Percentiles rank a stretch among this genome's conserved stretches.
Conservation (phyloP, 1,140 invertebrate genomes). For the Neodiprion pinetum region DNA sequence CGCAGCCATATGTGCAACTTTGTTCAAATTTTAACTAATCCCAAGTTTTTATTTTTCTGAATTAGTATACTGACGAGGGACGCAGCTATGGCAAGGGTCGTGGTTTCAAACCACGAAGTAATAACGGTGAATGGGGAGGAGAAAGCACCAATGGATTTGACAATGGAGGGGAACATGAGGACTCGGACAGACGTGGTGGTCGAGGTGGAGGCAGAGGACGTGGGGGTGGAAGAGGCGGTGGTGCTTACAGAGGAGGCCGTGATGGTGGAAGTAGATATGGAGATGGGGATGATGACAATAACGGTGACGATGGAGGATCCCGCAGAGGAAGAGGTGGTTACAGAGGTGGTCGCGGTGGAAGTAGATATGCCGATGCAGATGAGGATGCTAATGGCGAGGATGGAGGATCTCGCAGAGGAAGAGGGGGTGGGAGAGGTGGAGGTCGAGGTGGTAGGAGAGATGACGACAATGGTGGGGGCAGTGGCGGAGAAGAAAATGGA, state of each 20-base stretch:
- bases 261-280: slow-evolving; percentile 23
- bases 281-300: slow-evolving; percentile 15
- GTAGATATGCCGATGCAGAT: background rate
- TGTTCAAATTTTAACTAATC: too few relatives aligned
- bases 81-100: slow-evolving; percentile 42
- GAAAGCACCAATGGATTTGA: slow-evolving; percentile 17
- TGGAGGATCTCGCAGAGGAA: background rate
- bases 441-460: slow-evolving; percentile 8
- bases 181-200: slow-evolving; percentile 24
- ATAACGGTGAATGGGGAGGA: slow-evolving; percentile 29
- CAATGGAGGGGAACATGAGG: slow-evolving; percentile 31
- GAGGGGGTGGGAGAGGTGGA: slow-evolving; percentile 1
- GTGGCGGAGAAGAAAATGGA: slow-evolving; percentile 30
- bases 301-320: background rate
- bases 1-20: too few relatives aligned
- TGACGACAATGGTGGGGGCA: slow-evolving; percentile 16
- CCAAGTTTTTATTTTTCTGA: background rate
- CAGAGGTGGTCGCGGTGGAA: slow-evolving; percentile 7
- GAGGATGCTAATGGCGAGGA: slow-evolving; percentile 12
- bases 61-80: slow-evolving; percentile 35
- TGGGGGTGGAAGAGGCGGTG: background rate
- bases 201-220: background rate
- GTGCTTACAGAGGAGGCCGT: slow-evolving; percentile 25
- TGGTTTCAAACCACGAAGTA: slow-evolving; percentile 31
- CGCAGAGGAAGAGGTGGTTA: slow-evolving; percentile 5